Evolutionary conservation across 2,888 invertebrate species (phyloP).

Genomic region (Frankliniella fusca): DNA sequence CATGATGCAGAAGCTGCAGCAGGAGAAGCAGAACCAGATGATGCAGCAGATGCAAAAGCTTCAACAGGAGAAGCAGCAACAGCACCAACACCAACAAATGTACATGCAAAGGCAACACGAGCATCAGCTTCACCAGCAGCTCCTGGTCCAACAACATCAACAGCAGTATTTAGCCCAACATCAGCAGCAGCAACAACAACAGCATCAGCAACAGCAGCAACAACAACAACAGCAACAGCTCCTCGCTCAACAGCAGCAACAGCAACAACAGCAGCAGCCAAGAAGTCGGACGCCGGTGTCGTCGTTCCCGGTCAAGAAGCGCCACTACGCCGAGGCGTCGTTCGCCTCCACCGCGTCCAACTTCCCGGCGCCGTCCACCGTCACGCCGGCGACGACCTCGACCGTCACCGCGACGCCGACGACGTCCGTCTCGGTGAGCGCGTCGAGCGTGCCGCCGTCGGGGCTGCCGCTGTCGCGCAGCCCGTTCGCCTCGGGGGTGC

Average conservation of each 20-base stretch:
- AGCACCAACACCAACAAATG: slow-evolving; percentile 1
- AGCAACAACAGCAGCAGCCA: slow-evolving; percentile 41
- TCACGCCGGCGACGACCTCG: slow-evolving; percentile 35
- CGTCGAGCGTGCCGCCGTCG: neutral
- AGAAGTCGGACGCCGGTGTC: slow-evolving; percentile 38
- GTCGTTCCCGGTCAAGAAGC: slow-evolving; percentile 40
- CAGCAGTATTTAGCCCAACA: slow-evolving; percentile 36
- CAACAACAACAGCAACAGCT: slow-evolving; percentile 38
- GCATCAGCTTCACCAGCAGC: slow-evolving; percentile 36
- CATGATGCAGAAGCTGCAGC: neutral
- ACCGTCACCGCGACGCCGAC: slow-evolving; percentile 40
- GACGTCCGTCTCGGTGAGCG: neutral
- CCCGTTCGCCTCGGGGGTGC: neutral
- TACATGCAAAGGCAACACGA: slow-evolving; percentile 39
- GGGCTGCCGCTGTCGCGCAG: slow-evolving; percentile 5
- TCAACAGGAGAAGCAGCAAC: slow-evolving; percentile 35
- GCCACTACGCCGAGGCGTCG: slow-evolving; percentile 19
- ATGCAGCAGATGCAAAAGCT: slow-evolving; percentile 36
- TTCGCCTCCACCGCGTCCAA: slow-evolving; percentile 39
- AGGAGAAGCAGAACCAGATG: neutral
- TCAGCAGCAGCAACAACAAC: slow-evolving; percentile 36
- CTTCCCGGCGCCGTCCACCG: slow-evolving; percentile 44
- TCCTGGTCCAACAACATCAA: slow-evolving; percentile 42
- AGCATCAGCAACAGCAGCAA: slow-evolving; percentile 32
- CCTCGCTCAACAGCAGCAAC: slow-evolving; percentile 32